Base-by-base conservation (phyloP, 2,113 vertebrate genomes). In the Ariopsis seemanni region DNA sequence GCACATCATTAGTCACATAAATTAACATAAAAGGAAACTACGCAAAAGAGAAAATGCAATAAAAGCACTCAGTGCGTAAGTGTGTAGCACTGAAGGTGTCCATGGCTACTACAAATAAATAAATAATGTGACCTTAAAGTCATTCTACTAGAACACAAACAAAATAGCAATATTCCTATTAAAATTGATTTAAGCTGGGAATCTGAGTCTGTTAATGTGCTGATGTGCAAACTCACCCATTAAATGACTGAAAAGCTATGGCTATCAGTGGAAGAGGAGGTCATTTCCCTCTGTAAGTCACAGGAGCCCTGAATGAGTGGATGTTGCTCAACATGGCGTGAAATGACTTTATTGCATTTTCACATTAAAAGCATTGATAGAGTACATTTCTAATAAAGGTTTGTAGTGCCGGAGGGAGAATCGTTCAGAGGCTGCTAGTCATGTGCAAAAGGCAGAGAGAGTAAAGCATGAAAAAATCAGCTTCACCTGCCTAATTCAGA, bases 341-440 rank as follows among this genome's bases (percentile, higher is more conserved):
- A 96, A 96, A 96, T 95, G 91, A 95, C 94, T 96, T 94, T 93
- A 94, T 95, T 94, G 92, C 93, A 83, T 93, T 95, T 95, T 94
- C 92, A 93, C 93, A 95, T 94, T 96, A 95, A 94, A 93, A 94
- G 91, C 91, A 92, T 90, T 92, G 92, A 95, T 93, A 94, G 92
- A 95, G 94, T 94, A 92, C 92, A 90, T 93, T 94, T 94, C 93
- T 94, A 94, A 94, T 94, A 95, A 94, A 91, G 91, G 91, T 88
- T 90, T 87, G 85, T 79, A 75, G 92, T 55, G 92, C 94, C 93
- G 78, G 65, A 75, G 94, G 94, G 92, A 93, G 90, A 90, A 91
- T 89, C 88, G 91, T 92, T 90, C 89, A 91, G 89, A 93, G 89
- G 91, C 91, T 88, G 87, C 87, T 89, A 94, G 92, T 94, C 86